These are phyloP conservation scores for Proales similis DNA, from an alignment of 1,140 invertebrate genomes.

Conservation along the genomic window DNA sequence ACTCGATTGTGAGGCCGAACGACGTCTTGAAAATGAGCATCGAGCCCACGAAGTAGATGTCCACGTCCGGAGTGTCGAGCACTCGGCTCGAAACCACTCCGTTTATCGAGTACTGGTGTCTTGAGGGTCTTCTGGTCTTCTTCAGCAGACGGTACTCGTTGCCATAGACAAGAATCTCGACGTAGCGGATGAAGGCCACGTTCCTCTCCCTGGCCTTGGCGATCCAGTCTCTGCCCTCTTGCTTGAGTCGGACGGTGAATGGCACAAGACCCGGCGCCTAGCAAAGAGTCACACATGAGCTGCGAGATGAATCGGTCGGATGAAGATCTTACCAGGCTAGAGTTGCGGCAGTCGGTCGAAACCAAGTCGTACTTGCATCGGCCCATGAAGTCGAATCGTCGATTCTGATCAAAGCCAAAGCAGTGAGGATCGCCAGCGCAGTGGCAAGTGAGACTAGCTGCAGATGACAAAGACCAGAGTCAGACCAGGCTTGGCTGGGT, in stretches of 20 bases:
- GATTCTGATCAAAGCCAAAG: conserved; percentile 5
- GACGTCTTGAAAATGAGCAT: conserved; percentile 1
- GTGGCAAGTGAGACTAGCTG: neutral
- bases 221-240: conserved; percentile 11
- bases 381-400: conserved; percentile 23
- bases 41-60: conserved; percentile 3
- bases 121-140: neutral
- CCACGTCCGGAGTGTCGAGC: no score
- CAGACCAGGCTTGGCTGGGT: no score
- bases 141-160: conserved; percentile 5
- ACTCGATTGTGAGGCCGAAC: conserved; percentile 27
- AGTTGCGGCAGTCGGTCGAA: conserved; percentile 9
- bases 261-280: conserved; percentile 11
- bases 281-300: neutral
- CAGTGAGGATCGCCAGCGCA: conserved; percentile 35
- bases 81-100: no score
- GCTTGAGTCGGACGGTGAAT: conserved; percentile 22
- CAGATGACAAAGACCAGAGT: no score
- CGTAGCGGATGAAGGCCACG: conserved; percentile 21
- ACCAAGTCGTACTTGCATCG: conserved; percentile 27
- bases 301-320: neutral
- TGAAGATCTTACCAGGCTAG: conserved; percentile 1
- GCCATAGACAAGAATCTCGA: conserved; percentile 21
- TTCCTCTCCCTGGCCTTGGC: conserved; percentile 14
- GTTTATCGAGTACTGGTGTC: conserved; percentile 7